These are phyloP conservation scores for Halictus rubicundus DNA, from an alignment of 1,140 invertebrate genomes.

Conservation along the genomic window DNA sequence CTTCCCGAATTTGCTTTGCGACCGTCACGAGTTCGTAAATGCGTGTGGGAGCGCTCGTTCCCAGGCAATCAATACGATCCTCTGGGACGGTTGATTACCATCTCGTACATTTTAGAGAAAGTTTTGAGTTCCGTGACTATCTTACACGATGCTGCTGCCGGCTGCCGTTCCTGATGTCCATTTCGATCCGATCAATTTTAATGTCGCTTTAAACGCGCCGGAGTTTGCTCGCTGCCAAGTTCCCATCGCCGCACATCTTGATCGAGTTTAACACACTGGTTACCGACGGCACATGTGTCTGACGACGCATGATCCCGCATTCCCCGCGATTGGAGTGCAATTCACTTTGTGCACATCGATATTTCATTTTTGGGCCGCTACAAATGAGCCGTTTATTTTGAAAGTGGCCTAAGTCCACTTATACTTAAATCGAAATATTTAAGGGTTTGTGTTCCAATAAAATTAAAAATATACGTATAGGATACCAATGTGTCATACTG, in stretches of 20 bases:
- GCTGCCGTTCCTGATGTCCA: slow-evolving; percentile 23
- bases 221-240: background rate
- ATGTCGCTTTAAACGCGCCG: background rate
- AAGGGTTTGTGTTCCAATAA: no score
- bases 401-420: no score
- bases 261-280: background rate
- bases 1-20: slow-evolving; percentile 54
- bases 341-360: no score
- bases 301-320: no score
- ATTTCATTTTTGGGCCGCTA: no score
- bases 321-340: no score
- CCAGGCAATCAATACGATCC: slow-evolving; percentile 52
- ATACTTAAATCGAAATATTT: no score
- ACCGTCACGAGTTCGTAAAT: slow-evolving; percentile 38
- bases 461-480: no score
- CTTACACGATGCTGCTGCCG: background rate
- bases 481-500: no score
- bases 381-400: no score
- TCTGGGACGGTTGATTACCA: slow-evolving; percentile 56
- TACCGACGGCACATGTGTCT: no score
- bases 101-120: slow-evolving; percentile 51
- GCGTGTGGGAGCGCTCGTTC: slow-evolving; percentile 33
- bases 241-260: background rate
- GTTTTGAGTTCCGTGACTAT: slow-evolving; percentile 46
- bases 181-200: slow-evolving; percentile 38